Percentiles rank a stretch among this genome's conserved stretches.
These are phyloP conservation scores for Toxotes lorentzi DNA, from an alignment of 2,797 vertebrate genomes.

Conservation along the genomic window DNA sequence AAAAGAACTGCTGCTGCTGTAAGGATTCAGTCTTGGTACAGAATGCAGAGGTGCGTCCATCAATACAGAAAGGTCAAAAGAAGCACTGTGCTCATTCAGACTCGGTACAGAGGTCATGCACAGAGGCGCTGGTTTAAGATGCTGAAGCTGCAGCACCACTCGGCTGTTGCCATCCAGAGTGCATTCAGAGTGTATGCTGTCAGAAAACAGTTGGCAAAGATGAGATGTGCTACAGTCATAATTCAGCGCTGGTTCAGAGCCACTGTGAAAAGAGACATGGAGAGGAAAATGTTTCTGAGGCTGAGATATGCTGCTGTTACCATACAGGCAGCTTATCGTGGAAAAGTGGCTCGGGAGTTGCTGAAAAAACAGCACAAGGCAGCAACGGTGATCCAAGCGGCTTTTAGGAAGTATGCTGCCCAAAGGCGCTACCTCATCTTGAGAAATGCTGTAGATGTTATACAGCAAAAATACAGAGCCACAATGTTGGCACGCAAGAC, in stretches of 20 bases:
- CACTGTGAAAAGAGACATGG: conserved; percentile 49
- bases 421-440: conserved; percentile 72
- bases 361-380: conserved; percentile 76
- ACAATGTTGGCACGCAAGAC: conserved; percentile 69
- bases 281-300: conserved; percentile 78
- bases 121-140: conserved; percentile 69
- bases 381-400: conserved; percentile 86
- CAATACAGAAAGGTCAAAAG: conserved; percentile 76
- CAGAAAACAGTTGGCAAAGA: conserved; percentile 69
- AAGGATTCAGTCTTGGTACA: conserved; percentile 90
- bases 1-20: conserved; percentile 80
- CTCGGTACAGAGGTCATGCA: conserved; percentile 78
- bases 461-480: conserved; percentile 88
- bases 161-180: conserved; percentile 89
- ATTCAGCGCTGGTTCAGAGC: conserved; percentile 91
- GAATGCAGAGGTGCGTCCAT: conserved; percentile 82
- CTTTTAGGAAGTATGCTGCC: conserved; percentile 81
- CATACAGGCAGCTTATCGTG: conserved; percentile 88
- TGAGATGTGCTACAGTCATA: conserved; percentile 72
- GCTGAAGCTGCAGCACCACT: conserved; percentile 71
- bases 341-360: conserved; percentile 81
- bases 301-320: conserved; percentile 79
- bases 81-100: conserved; percentile 86
- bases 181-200: conserved; percentile 83
- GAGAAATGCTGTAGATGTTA: conserved; percentile 70